These are phyloP conservation scores for Hydroisotoma schaefferi DNA, from an alignment of 2,888 invertebrate species.

Conservation along the genomic window DNA sequence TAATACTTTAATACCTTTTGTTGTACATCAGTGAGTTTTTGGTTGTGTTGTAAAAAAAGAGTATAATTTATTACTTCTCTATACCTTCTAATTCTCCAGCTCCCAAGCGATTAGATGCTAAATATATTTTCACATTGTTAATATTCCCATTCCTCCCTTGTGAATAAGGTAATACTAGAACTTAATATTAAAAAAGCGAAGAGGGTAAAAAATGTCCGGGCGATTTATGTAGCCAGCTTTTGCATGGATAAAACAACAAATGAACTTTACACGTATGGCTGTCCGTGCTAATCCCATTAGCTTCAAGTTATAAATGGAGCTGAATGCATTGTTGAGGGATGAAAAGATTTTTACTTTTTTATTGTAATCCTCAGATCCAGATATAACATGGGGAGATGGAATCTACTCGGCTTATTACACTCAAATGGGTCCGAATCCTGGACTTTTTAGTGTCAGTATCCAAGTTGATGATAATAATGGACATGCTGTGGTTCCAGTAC, in stretches of 20 bases:
- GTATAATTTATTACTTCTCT: slow-evolving; percentile 1
- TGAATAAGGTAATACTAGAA: background rate
- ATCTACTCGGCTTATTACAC: slow-evolving; percentile 53
- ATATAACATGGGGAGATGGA: slow-evolving; percentile 53
- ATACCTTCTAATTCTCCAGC: slow-evolving; percentile 14
- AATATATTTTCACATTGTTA: background rate
- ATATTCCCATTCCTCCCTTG: background rate
- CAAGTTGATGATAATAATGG: slow-evolving; percentile 49
- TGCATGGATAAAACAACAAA: no score
- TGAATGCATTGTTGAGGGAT: no score
- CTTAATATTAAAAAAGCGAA: background rate
- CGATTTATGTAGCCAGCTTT: no score
- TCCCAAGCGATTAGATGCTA: slow-evolving; percentile 5
- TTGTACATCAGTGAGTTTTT: slow-evolving; percentile 4
- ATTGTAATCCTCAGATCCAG: slow-evolving; percentile 49
- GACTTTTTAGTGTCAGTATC: slow-evolving; percentile 51
- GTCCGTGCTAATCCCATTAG: background rate
- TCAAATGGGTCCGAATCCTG: slow-evolving; percentile 48
- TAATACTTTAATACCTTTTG: slow-evolving; percentile 3
- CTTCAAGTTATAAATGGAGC: no score
- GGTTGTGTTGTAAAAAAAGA: background rate
- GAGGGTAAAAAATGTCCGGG: no score
- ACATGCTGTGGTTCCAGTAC: slow-evolving; percentile 47
- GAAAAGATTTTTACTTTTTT: background rate
- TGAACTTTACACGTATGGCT: no score